Conservation (phyloP, 2,113 vertebrate genomes). For the Sorex fumeus region DNA sequence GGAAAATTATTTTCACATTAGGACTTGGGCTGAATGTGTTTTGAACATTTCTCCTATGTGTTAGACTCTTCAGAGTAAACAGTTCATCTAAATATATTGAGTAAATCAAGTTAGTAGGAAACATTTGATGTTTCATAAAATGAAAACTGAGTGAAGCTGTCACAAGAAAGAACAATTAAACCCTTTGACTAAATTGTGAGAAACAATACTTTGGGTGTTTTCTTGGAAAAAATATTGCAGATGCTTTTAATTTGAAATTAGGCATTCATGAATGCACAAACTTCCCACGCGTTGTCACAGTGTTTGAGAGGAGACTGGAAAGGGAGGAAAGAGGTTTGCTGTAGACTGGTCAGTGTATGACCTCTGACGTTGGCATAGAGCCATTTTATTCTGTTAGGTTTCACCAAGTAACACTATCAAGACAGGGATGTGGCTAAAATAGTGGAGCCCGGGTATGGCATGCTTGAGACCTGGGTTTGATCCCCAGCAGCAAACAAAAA, state of each 20-base stretch:
- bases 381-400: too few relatives aligned
- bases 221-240: constrained; percentile 13
- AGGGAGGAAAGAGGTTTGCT: neutral
- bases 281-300: neutral
- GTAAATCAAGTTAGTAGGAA: constrained; percentile 80
- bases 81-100: constrained; percentile 79
- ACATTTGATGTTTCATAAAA: constrained; percentile 86
- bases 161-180: constrained; percentile 85
- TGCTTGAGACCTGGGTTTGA: too few relatives aligned
- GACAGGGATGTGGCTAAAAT: too few relatives aligned
- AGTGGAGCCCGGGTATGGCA: too few relatives aligned
- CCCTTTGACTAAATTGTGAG: constrained; percentile 69
- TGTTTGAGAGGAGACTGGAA: neutral
- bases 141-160: constrained; percentile 84
- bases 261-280: neutral
- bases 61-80: constrained; percentile 78
- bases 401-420: too few relatives aligned
- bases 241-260: neutral
- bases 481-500: too few relatives aligned
- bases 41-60: constrained; percentile 63
- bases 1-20: constrained; percentile 38
- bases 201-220: constrained; percentile 69
- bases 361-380: neutral
- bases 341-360: neutral
- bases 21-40: constrained; percentile 64